Evolutionary conservation across 2,113 vertebrate species (phyloP).

Genomic region (Clinocottus analis): DNA sequence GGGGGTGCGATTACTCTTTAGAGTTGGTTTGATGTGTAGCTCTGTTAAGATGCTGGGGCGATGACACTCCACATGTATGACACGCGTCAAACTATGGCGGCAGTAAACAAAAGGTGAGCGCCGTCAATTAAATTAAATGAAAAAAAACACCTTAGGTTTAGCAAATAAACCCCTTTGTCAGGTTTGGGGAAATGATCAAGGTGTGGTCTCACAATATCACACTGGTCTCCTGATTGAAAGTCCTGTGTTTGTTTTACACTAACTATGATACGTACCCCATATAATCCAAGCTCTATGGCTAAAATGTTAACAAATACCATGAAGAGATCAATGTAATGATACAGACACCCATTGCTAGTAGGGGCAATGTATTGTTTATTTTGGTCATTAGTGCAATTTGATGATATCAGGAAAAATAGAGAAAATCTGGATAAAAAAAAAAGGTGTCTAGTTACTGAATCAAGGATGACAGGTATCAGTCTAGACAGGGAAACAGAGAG

Average conservation of each 20-base stretch:
- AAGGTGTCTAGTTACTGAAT: conserved; percentile 1
- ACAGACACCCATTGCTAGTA: not conserved
- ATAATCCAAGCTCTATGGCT: too few relatives aligned
- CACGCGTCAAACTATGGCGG: too few relatives aligned
- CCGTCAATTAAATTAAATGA: not conserved
- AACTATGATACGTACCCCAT: too few relatives aligned
- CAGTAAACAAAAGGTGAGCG: not conserved
- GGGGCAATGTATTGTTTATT: not conserved
- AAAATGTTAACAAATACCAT: too few relatives aligned
- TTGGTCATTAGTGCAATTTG: too few relatives aligned
- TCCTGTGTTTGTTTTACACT: too few relatives aligned
- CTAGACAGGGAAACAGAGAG: conserved; percentile 1
- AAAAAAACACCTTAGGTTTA: too few relatives aligned
- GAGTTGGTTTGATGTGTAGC: conserved; percentile 1
- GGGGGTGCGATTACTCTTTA: not conserved
- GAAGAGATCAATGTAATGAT: too few relatives aligned
- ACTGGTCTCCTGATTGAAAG: too few relatives aligned
- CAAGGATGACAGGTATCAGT: conserved; percentile 16
- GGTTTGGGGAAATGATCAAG: not conserved
- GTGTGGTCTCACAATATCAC: too few relatives aligned
- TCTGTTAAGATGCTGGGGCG: not conserved
- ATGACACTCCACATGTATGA: not conserved
- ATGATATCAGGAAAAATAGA: too few relatives aligned
- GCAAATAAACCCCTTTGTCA: too few relatives aligned
- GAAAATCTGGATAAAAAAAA: not conserved